phyloP scores from a whole-genome alignment of 1,140 invertebrate species.

The Protaetia brevitarsis region DNA sequence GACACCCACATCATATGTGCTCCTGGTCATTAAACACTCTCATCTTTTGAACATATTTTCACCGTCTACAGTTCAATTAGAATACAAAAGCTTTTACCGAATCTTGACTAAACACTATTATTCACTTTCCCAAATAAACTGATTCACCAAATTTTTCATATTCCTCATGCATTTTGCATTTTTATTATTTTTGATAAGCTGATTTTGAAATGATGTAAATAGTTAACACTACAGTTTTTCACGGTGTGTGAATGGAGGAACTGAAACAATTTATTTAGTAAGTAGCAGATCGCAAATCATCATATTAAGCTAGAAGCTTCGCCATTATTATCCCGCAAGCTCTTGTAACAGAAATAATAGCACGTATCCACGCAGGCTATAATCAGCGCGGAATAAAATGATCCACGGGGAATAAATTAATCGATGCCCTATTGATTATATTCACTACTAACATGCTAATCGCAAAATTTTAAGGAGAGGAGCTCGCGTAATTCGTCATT shows the following conservation, averaged over 20 bases:
- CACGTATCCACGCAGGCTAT: constrained; percentile 35
- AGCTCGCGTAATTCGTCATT: neutral
- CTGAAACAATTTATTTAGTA: constrained; percentile 23
- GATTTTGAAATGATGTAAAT: neutral
- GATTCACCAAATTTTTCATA: too few species aligned
- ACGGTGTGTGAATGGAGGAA: neutral
- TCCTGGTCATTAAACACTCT: too few species aligned
- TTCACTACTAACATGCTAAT: constrained; percentile 28
- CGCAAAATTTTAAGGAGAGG: constrained; percentile 4
- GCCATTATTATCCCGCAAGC: constrained; percentile 37
- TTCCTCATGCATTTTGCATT: too few species aligned
- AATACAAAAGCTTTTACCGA: too few species aligned
- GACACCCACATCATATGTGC: too few species aligned
- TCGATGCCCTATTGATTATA: constrained; percentile 34
- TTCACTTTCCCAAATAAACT: too few species aligned
- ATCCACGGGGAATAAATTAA: constrained; percentile 36
- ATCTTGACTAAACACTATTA: too few species aligned
- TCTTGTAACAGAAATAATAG: constrained; percentile 38
- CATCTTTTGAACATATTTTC: too few species aligned
- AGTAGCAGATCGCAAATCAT: constrained; percentile 28
- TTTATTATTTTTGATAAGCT: too few species aligned
- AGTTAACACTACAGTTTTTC: neutral
- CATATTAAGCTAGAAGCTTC: constrained; percentile 26
- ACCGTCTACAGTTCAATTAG: too few species aligned
- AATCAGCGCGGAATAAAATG: constrained; percentile 38